Conservation (phyloP, 2,797 vertebrate genomes). For the Centropyge bicolor region DNA sequence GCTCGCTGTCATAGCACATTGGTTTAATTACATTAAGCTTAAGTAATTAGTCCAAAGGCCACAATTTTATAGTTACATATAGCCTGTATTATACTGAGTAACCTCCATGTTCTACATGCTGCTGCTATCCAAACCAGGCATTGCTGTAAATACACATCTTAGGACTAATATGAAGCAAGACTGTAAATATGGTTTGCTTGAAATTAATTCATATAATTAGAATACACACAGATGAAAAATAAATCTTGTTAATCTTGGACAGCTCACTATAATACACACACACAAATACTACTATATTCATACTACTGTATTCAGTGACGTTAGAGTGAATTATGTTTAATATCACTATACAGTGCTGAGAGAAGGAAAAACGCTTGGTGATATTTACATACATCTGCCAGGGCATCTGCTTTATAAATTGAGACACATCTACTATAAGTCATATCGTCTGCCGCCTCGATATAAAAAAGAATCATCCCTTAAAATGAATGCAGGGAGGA, state of each 20-base stretch:
- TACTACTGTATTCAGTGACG: background rate
- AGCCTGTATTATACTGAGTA: background rate
- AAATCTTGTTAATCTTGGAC: background rate
- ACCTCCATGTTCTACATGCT: background rate
- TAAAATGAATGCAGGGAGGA: slow-evolving; percentile 33
- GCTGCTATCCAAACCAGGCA: background rate
- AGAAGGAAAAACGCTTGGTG: slow-evolving; percentile 7
- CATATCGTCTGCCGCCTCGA: slow-evolving; percentile 25
- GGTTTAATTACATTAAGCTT: slow-evolving; percentile 1
- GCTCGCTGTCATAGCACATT: background rate
- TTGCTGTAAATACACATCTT: background rate
- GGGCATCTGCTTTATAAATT: slow-evolving; percentile 46
- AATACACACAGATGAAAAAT: background rate
- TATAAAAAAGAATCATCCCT: slow-evolving; percentile 44
- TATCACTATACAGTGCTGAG: background rate
- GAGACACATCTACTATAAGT: slow-evolving; percentile 39
- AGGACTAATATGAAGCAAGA: slow-evolving; percentile 5
- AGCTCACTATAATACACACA: background rate
- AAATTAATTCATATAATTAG: background rate
- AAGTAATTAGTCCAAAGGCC: slow-evolving; percentile 8
- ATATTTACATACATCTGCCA: slow-evolving; percentile 40
- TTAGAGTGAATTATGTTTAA: slow-evolving; percentile 6
- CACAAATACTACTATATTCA: background rate
- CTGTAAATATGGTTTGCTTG: slow-evolving; percentile 9
- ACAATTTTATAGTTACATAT: background rate